Evolutionary conservation across 2,888 invertebrate genomes (phyloP).

Genomic region (Pachymerium ferrugineum): DNA sequence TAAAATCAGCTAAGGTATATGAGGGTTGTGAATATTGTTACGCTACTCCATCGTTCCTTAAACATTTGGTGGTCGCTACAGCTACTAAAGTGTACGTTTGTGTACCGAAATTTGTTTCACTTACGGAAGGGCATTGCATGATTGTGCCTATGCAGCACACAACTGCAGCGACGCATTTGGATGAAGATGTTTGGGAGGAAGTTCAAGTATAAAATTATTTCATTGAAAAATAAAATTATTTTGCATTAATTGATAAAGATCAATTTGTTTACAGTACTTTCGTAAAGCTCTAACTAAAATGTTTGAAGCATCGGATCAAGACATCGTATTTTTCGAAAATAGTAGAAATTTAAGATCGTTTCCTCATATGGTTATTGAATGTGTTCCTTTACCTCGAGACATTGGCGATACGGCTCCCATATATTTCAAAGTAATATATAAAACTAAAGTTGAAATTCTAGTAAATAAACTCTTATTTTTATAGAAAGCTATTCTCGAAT

Average conservation of each 20-base stretch:
- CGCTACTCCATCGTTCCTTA: conserved; percentile 69
- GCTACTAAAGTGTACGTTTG: conserved; percentile 75
- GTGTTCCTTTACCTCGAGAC: conserved; percentile 77
- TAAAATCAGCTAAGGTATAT: neutral
- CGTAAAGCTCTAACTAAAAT: conserved; percentile 71
- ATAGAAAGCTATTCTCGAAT: conserved; percentile 87
- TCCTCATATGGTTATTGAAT: conserved; percentile 83
- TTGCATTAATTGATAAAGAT: no score
- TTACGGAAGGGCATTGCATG: conserved; percentile 64
- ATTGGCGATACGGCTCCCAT: conserved; percentile 84
- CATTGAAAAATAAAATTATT: neutral
- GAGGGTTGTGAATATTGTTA: conserved; percentile 68
- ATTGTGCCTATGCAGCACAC: conserved; percentile 78
- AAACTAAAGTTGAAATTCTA: neutral
- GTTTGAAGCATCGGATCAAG: conserved; percentile 65
- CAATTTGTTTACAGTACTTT: conserved; percentile 56
- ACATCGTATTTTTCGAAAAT: conserved; percentile 86
- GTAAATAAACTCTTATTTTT: conserved; percentile 37
- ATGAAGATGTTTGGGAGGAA: conserved; percentile 93
- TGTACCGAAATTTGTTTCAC: conserved; percentile 60
- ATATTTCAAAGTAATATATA: conserved; percentile 70
- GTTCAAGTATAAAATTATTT: conserved; percentile 55
- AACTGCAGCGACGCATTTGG: conserved; percentile 70
- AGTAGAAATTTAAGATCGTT: conserved; percentile 65
- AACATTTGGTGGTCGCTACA: conserved; percentile 76